phyloP scores from a whole-genome alignment of 2,797 vertebrate genomes.

The Pelochelys cantorii region DNA sequence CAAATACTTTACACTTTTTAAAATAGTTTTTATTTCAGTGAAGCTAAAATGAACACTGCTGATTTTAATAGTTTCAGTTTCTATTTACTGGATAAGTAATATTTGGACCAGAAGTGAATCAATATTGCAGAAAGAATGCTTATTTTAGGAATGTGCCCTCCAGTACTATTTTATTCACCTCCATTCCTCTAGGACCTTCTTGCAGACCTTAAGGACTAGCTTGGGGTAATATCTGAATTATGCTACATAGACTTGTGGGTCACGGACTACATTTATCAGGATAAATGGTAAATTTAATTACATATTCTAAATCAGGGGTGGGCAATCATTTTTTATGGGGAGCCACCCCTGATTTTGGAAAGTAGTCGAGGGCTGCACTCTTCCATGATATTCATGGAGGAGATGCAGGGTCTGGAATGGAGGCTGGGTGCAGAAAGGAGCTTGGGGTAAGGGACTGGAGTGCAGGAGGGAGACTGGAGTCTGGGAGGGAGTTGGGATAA shows the following conservation, averaged over 20 bases:
- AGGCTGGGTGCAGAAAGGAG: too few species aligned
- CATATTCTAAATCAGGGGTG: neutral
- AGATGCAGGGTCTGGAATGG: too few species aligned
- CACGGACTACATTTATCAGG: neutral
- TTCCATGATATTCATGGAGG: too few species aligned
- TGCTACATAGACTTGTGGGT: slow-evolving; percentile 4
- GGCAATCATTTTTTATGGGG: too few species aligned
- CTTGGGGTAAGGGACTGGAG: too few species aligned
- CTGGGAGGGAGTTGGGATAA: too few species aligned
- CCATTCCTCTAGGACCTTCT: slow-evolving; percentile 29
- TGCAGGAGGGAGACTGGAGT: too few species aligned
- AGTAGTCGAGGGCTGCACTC: too few species aligned
- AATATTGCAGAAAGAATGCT: slow-evolving; percentile 18
- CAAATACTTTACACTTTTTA: neutral
- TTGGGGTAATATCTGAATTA: slow-evolving; percentile 1
- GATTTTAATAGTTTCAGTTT: slow-evolving; percentile 2
- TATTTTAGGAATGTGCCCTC: slow-evolving; percentile 50
- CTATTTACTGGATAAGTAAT: slow-evolving; percentile 31
- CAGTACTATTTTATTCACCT: slow-evolving; percentile 15
- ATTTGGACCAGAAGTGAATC: slow-evolving; percentile 33
- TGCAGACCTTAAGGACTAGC: slow-evolving; percentile 3
- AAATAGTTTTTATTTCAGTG: neutral
- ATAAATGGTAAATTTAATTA: slow-evolving; percentile 12
- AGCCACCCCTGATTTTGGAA: too few species aligned
- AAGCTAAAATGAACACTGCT: slow-evolving; percentile 4